These are phyloP conservation scores for Lycodopsis pacificus DNA, from an alignment of 2,797 vertebrate genomes.

Conservation along the genomic window DNA sequence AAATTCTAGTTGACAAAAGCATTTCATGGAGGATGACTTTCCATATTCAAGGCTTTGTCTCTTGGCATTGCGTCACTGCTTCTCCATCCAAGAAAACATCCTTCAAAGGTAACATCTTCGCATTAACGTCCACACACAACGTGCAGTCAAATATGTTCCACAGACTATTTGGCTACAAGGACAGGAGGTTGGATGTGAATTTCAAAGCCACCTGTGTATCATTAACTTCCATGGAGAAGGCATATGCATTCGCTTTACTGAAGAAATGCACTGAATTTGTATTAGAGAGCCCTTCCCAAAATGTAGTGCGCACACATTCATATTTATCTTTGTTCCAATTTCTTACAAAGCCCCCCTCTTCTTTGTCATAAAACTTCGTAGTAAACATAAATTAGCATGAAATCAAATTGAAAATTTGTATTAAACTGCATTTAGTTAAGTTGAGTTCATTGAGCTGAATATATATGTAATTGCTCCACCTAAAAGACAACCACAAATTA, in stretches of 20 bases:
- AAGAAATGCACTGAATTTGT: constrained; percentile 2
- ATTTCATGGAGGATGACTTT: constrained; percentile 13
- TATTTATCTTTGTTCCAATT: not conserved
- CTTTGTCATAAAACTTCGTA: not conserved
- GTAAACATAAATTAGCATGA: no score
- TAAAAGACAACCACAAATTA: not conserved
- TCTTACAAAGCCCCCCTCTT: not conserved
- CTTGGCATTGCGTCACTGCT: not conserved
- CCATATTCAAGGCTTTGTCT: constrained; percentile 8
- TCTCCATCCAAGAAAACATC: constrained; percentile 28
- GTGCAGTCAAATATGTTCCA: constrained; percentile 15
- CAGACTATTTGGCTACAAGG: constrained; percentile 18
- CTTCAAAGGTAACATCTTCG: constrained; percentile 20
- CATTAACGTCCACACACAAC: constrained; percentile 12
- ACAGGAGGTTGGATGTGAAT: not conserved
- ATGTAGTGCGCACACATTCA: not conserved
- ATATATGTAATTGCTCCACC: not conserved
- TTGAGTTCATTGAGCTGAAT: not conserved
- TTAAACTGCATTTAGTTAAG: not conserved
- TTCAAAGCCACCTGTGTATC: constrained; percentile 22
- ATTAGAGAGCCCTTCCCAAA: not conserved
- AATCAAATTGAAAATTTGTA: no score
- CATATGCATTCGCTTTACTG: not conserved
- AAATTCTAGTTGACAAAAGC: constrained; percentile 16
- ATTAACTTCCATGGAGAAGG: constrained; percentile 20